These are phyloP conservation scores for Phoeniculus purpureus DNA, from an alignment of 2,797 vertebrate genomes.

Conservation along the genomic window DNA sequence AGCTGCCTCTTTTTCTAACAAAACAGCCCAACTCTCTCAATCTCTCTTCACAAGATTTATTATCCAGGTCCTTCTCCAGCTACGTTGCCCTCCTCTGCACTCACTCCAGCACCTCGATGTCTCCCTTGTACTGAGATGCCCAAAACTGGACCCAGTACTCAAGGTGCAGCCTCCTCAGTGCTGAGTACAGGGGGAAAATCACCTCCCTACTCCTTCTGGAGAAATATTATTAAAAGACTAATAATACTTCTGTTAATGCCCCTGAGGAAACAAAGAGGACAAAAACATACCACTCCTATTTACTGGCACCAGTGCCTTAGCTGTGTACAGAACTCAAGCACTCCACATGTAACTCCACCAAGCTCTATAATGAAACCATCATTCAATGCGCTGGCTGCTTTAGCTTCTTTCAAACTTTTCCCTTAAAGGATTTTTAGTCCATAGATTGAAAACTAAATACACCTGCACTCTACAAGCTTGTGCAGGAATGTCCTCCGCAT, in stretches of 20 bases:
- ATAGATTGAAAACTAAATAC: background rate
- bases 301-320: background rate
- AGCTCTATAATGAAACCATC: background rate
- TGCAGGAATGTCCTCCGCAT: background rate
- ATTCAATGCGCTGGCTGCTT: background rate
- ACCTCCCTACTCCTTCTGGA: too few relatives aligned
- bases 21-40: too few relatives aligned
- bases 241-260: background rate
- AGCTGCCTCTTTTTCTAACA: too few relatives aligned
- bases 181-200: too few relatives aligned
- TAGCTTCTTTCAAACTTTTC: background rate
- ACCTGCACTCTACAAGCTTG: background rate
- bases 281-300: background rate
- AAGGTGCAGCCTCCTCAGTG: too few relatives aligned
- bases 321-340: background rate
- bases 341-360: background rate
- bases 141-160: too few relatives aligned
- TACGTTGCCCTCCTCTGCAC: too few relatives aligned
- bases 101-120: too few relatives aligned
- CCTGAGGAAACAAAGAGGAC: background rate
- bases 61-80: too few relatives aligned
- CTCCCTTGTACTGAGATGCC: too few relatives aligned
- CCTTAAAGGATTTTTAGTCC: constrained; percentile 24
- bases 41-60: too few relatives aligned
- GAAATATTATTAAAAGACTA: too few relatives aligned